Evolutionary conservation across 1,140 invertebrate species (phyloP).

Genomic region (Drosophila setifemur): DNA sequence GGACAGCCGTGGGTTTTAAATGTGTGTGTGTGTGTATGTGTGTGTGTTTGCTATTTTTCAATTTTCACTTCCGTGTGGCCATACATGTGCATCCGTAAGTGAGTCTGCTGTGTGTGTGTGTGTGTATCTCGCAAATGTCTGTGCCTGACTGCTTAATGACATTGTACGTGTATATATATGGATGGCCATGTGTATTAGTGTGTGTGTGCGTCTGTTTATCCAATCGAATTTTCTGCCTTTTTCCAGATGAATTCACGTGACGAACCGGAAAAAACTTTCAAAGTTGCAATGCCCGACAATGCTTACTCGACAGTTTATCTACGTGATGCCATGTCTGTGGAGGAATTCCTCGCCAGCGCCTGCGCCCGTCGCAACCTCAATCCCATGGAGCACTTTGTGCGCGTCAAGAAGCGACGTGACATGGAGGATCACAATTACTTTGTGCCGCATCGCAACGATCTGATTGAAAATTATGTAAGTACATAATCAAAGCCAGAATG

Average conservation of each 20-base stretch:
- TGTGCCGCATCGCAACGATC: constrained; percentile 94
- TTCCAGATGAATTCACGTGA: constrained; percentile 90
- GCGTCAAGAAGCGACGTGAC: constrained; percentile 96
- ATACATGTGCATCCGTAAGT: background rate
- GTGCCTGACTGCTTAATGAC: constrained; percentile 68
- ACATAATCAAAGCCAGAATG: constrained; percentile 30
- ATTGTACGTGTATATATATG: constrained; percentile 49
- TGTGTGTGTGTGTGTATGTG: constrained; percentile 48
- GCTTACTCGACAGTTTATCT: constrained; percentile 91
- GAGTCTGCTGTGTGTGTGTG: constrained; percentile 18
- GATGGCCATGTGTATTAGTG: background rate
- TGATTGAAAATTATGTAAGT: constrained; percentile 97
- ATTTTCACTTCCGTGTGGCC: constrained; percentile 72
- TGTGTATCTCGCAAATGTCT: constrained; percentile 26
- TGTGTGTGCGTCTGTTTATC: constrained; percentile 67
- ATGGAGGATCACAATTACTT: constrained; percentile 98
- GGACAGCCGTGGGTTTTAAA: too few relatives aligned
- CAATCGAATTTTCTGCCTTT: constrained; percentile 81
- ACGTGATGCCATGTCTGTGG: constrained; percentile 95
- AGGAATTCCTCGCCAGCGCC: constrained; percentile 95
- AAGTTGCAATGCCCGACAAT: constrained; percentile 94
- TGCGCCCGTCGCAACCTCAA: constrained; percentile 95
- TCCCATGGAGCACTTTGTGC: constrained; percentile 96
- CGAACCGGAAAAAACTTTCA: constrained; percentile 92
- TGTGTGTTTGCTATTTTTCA: constrained; percentile 80